Evolutionary conservation across 2,888 invertebrate species (phyloP), one percentile per base, ranked within the genome.

Genomic region (Iselma pallidipennis): DNA sequence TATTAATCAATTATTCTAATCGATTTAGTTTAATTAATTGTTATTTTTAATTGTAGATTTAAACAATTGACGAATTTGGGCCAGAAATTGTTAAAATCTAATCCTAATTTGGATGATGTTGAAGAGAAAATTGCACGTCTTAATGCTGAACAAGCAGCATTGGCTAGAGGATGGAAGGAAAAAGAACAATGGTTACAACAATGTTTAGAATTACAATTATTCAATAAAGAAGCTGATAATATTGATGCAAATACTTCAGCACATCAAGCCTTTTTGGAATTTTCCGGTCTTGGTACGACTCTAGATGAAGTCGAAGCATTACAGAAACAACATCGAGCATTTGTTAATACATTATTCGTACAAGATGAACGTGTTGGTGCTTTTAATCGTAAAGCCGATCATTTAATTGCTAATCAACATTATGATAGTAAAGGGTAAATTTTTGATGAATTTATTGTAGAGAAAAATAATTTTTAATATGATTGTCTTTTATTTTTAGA

Each of bases 221-320:
- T 97, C 83, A 96, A 96, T 82, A 89, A 95, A 37, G 98, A 98
- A 81, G 97, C 97, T 0, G 98, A 98, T 79, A 94, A 97, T 79
- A 94, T 98, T 66, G 98, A 98, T 82, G 96, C 98, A 0, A 91
- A 94, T 10, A 95, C 95, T 52, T 94, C 94, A 57, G 94, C 95
- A 14, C 97, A 98, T 78, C 92, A 96, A 79, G 95, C 96, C 0
- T 96, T 95, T 82, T 84, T 98, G 19, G 96, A 96, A 72, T 93
- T 92, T 81, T 87, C 87, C 9, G 91, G 95, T 69, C 85, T 94
- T 49, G 98, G 97, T 67, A 93, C 93, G 79, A 85, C 95, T 0
- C 84, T 95, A 61, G 95, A 96, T 81, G 94, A 94, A 73, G 96
- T 96, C 3, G 95, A 96, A 78, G 95, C 95, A 0, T 85, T 97